These are phyloP conservation scores for Cordilura impudica DNA, from an alignment of 2,888 invertebrate genomes.

Conservation along the genomic window DNA sequence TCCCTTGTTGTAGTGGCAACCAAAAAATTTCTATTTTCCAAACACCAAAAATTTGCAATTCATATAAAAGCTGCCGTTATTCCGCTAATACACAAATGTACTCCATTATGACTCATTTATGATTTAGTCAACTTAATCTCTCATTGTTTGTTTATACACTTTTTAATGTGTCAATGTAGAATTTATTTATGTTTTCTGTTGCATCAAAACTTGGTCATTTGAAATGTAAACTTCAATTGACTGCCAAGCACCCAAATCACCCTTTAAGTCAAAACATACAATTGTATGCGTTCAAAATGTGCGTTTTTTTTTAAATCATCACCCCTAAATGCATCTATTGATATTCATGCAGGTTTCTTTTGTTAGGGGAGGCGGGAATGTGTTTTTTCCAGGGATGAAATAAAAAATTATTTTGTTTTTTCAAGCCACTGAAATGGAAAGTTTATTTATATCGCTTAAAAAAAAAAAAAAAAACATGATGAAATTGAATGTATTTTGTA, in stretches of 20 bases:
- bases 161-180: conserved; percentile 5
- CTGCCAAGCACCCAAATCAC: conserved; percentile 1
- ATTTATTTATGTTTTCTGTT: conserved; percentile 10
- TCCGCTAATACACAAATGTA: no score
- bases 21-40: no score
- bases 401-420: conserved; percentile 12
- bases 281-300: conserved; percentile 40
- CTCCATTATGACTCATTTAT: not conserved
- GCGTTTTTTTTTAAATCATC: conserved; percentile 32
- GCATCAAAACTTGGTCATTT: not conserved
- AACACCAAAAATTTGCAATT: no score
- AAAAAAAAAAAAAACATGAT: conserved; percentile 1
- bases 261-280: not conserved
- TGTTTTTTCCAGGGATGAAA: conserved; percentile 26
- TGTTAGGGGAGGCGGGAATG: not conserved
- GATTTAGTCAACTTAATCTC: not conserved
- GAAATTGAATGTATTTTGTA: conserved; percentile 27
- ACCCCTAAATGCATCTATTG: conserved; percentile 36
- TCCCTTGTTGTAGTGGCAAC: no score
- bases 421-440: conserved; percentile 51
- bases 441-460: conserved; percentile 43
- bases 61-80: no score
- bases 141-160: not conserved
- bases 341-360: conserved; percentile 41
- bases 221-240: conserved; percentile 33